Conservation (phyloP, 2,888 invertebrate species). For the Rhingia campestris region DNA sequence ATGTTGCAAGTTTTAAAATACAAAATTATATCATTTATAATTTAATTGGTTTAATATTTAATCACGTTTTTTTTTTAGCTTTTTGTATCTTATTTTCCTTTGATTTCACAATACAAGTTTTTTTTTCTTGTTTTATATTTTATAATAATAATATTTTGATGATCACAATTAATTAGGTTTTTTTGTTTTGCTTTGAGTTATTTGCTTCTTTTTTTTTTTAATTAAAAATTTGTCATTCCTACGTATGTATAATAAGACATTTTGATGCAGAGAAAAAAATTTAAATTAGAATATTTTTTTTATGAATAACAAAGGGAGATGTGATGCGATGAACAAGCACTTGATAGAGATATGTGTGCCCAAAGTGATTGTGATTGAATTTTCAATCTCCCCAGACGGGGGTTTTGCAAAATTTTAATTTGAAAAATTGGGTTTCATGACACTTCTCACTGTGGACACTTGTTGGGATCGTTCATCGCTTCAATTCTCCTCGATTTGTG, state of each 20-base stretch:
- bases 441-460: conserved; percentile 10
- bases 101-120: conserved; percentile 64
- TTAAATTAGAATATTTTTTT: conserved; percentile 16
- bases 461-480: conserved; percentile 3
- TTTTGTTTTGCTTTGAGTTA: conserved; percentile 25
- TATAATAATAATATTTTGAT: conserved; percentile 62
- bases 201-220: conserved; percentile 21
- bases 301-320: conserved; percentile 30
- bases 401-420: no score
- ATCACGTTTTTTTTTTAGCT: conserved; percentile 59
- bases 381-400: background rate
- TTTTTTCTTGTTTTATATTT: conserved; percentile 43
- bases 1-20: conserved; percentile 33
- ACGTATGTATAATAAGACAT: conserved; percentile 26
- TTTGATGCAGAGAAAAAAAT: conserved; percentile 27
- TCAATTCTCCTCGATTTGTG: conserved; percentile 17
- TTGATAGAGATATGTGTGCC: background rate
- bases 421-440: background rate
- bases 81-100: conserved; percentile 31
- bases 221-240: conserved; percentile 22
- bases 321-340: conserved; percentile 3
- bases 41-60: conserved; percentile 34
- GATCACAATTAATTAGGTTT: conserved; percentile 72
- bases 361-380: background rate
- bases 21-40: conserved; percentile 57